Conservation (phyloP, 1,140 invertebrate species). For the Zophobas atratus region DNA sequence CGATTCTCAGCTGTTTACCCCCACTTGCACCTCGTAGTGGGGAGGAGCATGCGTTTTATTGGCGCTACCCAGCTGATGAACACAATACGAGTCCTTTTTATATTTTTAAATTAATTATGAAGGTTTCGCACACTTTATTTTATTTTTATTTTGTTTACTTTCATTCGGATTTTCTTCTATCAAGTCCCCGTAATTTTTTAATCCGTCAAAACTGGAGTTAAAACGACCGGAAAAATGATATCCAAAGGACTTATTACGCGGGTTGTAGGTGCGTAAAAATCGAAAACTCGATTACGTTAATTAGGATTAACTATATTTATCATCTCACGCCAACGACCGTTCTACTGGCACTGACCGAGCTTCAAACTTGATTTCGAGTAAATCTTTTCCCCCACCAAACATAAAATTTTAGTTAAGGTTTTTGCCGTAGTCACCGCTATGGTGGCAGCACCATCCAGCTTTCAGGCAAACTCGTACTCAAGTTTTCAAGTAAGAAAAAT, state of each 20-base stretch:
- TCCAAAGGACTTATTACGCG: too few species aligned
- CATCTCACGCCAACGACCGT: neutral
- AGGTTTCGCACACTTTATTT: too few species aligned
- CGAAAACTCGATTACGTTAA: too few species aligned
- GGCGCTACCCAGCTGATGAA: constrained; percentile 55
- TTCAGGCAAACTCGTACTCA: neutral
- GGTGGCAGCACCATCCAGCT: constrained; percentile 36
- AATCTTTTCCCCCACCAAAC: constrained; percentile 26
- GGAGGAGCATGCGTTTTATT: constrained; percentile 54
- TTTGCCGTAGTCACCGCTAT: neutral
- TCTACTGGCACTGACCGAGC: neutral
- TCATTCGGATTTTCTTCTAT: too few species aligned
- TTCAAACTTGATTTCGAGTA: constrained; percentile 34
- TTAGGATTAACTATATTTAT: neutral
- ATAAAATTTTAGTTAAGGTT: constrained; percentile 24
- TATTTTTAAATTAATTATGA: too few species aligned
- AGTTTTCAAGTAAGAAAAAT: too few species aligned
- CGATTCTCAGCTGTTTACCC: constrained; percentile 64
- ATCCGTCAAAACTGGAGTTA: too few species aligned
- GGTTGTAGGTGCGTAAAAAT: too few species aligned
- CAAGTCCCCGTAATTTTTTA: too few species aligned
- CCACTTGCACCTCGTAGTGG: constrained; percentile 54
- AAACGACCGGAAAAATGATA: too few species aligned
- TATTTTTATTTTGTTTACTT: too few species aligned
- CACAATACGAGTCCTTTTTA: constrained; percentile 13